phyloP scores from a whole-genome alignment of 1,140 invertebrate genomes.

The Danaus melanippus region DNA sequence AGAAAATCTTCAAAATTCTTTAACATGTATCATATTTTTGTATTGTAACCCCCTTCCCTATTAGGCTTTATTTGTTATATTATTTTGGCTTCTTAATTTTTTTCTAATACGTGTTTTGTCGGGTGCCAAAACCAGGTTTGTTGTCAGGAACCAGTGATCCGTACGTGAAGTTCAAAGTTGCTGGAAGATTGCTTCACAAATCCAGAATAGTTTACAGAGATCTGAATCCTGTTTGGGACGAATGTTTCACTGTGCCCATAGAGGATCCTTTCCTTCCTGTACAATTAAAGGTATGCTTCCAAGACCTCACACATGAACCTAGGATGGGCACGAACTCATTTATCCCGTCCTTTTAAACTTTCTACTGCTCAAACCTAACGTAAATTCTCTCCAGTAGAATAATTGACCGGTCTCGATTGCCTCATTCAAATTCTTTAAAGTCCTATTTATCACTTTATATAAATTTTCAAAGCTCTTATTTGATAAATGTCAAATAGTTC shows the following conservation, averaged over 20 bases:
- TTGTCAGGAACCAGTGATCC: slow-evolving; percentile 95
- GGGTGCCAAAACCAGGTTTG: slow-evolving; percentile 65
- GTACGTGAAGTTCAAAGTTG: slow-evolving; percentile 97
- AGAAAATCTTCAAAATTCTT: too few species aligned
- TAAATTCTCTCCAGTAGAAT: too few species aligned
- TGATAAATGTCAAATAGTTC: too few species aligned
- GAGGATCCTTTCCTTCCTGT: slow-evolving; percentile 94
- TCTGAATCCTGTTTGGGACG: slow-evolving; percentile 95
- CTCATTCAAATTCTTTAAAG: too few species aligned
- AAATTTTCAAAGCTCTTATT: too few species aligned
- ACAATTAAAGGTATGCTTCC: slow-evolving; percentile 82
- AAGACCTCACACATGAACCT: not conserved
- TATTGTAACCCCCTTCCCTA: slow-evolving; percentile 18
- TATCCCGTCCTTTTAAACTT: too few species aligned
- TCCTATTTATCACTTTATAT: too few species aligned
- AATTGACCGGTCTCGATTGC: too few species aligned
- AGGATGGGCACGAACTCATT: too few species aligned
- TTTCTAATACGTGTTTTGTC: slow-evolving; percentile 55
- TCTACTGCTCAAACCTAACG: too few species aligned
- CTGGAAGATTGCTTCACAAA: slow-evolving; percentile 92
- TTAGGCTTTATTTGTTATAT: slow-evolving; percentile 40
- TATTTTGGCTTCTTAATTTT: slow-evolving; percentile 53
- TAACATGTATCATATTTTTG: not conserved
- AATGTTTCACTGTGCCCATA: slow-evolving; percentile 94
- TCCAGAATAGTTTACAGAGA: slow-evolving; percentile 92